These are phyloP conservation scores for Oligia strigilis DNA, from an alignment of 2,888 invertebrate genomes.

Conservation along the genomic window DNA sequence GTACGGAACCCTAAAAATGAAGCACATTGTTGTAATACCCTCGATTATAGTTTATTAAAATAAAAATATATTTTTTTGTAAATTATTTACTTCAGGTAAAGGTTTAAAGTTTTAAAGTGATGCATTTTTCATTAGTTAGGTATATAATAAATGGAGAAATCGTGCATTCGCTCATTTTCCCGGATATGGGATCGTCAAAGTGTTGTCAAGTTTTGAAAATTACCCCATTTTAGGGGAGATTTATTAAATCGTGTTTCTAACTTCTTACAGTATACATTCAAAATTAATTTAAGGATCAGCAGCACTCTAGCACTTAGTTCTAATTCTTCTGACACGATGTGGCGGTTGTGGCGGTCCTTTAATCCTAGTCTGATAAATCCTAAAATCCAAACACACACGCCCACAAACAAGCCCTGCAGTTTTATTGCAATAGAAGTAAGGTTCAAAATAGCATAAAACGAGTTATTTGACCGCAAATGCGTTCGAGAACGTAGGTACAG, in stretches of 20 bases:
- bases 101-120: too few relatives aligned
- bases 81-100: too few relatives aligned
- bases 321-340: neutral
- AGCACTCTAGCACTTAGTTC: neutral
- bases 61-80: too few relatives aligned
- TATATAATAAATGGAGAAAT: neutral
- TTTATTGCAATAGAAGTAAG: slow-evolving; percentile 15
- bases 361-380: neutral
- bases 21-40: neutral
- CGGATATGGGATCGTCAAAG: neutral
- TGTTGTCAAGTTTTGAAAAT: neutral
- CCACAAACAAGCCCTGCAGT: neutral
- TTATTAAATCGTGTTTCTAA: neutral
- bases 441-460: slow-evolving; percentile 27
- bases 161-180: neutral
- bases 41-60: neutral
- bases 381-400: neutral
- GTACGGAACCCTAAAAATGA: too few relatives aligned
- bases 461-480: slow-evolving; percentile 36
- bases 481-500: slow-evolving; percentile 42
- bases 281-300: neutral
- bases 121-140: too few relatives aligned
- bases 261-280: neutral
- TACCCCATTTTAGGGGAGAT: slow-evolving; percentile 16
- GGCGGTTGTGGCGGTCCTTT: neutral